Conservation (phyloP, 1,140 invertebrate species). For the Trichogramma pretiosum region DNA sequence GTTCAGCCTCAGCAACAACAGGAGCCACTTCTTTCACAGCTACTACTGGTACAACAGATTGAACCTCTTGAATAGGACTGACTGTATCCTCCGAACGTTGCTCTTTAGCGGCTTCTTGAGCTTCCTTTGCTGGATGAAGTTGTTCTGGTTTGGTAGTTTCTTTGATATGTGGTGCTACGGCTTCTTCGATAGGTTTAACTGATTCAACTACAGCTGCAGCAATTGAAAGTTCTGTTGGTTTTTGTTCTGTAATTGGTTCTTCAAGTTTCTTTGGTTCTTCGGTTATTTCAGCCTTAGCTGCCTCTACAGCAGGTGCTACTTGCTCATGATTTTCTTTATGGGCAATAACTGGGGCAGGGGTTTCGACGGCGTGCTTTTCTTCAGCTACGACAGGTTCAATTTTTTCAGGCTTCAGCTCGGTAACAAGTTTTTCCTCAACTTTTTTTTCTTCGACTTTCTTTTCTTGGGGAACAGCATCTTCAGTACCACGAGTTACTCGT, state of each 20-base stretch:
- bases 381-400: constrained; percentile 7
- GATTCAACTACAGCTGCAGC: too few relatives aligned
- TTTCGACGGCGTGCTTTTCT: constrained; percentile 13
- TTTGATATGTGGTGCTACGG: constrained; percentile 6
- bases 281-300: too few relatives aligned
- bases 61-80: background rate
- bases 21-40: constrained; percentile 18
- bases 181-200: too few relatives aligned
- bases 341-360: background rate
- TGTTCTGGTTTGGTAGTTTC: constrained; percentile 18
- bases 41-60: too few relatives aligned
- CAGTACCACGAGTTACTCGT: constrained; percentile 36
- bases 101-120: constrained; percentile 24
- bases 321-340: too few relatives aligned
- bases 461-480: constrained; percentile 27
- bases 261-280: constrained; percentile 17
- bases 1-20: background rate
- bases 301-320: too few relatives aligned
- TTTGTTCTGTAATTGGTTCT: too few relatives aligned
- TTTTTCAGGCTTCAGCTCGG: background rate
- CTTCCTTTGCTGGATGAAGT: too few relatives aligned
- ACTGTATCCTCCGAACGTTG: constrained; percentile 17
- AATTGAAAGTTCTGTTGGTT: too few relatives aligned
- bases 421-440: constrained; percentile 6
- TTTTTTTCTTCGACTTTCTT: constrained; percentile 17